These are phyloP conservation scores for Tribolium freemani DNA, from an alignment of 2,888 invertebrate genomes.

Conservation along the genomic window DNA sequence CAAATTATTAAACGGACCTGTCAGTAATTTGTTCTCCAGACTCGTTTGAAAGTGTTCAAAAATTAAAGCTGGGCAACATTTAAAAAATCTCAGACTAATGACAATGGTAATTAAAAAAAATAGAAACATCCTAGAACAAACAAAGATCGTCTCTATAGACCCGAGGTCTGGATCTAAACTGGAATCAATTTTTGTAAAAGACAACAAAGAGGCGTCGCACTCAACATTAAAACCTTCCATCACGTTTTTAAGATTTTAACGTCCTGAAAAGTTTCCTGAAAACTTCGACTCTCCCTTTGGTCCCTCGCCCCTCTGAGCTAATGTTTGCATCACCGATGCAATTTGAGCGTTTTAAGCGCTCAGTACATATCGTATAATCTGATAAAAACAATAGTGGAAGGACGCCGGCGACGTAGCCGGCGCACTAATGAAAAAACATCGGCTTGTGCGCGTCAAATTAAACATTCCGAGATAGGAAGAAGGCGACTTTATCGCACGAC, in stretches of 20 bases:
- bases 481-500: constrained; percentile 32
- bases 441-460: constrained; percentile 32
- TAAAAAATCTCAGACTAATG: no score
- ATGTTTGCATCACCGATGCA: not conserved
- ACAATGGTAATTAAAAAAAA: no score
- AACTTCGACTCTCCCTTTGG: not conserved
- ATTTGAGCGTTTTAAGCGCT: constrained; percentile 8
- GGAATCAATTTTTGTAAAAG: no score
- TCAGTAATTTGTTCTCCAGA: no score
- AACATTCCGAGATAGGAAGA: constrained; percentile 30
- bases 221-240: no score
- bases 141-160: no score
- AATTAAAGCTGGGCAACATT: no score
- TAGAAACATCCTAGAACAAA: no score
- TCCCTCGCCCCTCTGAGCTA: not conserved
- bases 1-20: no score
- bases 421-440: constrained; percentile 24
- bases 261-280: not conserved
- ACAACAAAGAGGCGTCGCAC: not conserved
- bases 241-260: not conserved
- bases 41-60: no score
- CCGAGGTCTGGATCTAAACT: no score
- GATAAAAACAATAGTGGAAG: constrained; percentile 34
- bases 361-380: constrained; percentile 30
- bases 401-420: constrained; percentile 22